Evolutionary conservation across 2,888 invertebrate species (phyloP).

Genomic region (Metopia argyrocephala): DNA sequence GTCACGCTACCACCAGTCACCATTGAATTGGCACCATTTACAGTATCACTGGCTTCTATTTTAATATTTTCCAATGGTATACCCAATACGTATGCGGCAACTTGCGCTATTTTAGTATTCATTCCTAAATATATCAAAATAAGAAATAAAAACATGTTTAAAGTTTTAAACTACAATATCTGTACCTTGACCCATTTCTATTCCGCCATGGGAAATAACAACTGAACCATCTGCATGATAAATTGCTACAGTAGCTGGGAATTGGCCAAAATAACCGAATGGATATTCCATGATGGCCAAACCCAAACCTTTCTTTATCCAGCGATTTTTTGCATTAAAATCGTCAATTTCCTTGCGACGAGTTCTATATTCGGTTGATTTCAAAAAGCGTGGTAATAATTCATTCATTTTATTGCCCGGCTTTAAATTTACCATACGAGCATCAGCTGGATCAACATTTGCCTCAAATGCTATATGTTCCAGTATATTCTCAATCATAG

Average conservation of each 20-base stretch:
- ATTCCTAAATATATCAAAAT: conserved; percentile 60
- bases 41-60: conserved; percentile 83
- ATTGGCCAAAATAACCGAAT: conserved; percentile 79
- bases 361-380: conserved; percentile 80
- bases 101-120: conserved; percentile 85
- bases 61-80: conserved; percentile 83
- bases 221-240: conserved; percentile 85
- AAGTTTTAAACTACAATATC: neutral
- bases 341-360: conserved; percentile 80
- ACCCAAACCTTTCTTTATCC: conserved; percentile 84
- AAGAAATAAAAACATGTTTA: too few species aligned
- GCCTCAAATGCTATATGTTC: conserved; percentile 82
- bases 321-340: conserved; percentile 85
- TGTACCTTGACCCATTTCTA: conserved; percentile 88
- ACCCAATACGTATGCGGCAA: conserved; percentile 84
- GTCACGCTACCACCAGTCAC: conserved; percentile 85
- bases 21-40: conserved; percentile 83
- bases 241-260: conserved; percentile 82
- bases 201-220: conserved; percentile 83
- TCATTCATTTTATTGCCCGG: conserved; percentile 73
- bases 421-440: conserved; percentile 80
- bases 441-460: conserved; percentile 81
- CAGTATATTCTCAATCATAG: conserved; percentile 82
- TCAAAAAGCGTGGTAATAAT: conserved; percentile 79
- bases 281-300: conserved; percentile 85